Percentiles rank a stretch among this genome's conserved stretches.
phyloP scores from a whole-genome alignment of 92 coral and sea anemone genomes.

The Phymanthus crucifer region DNA sequence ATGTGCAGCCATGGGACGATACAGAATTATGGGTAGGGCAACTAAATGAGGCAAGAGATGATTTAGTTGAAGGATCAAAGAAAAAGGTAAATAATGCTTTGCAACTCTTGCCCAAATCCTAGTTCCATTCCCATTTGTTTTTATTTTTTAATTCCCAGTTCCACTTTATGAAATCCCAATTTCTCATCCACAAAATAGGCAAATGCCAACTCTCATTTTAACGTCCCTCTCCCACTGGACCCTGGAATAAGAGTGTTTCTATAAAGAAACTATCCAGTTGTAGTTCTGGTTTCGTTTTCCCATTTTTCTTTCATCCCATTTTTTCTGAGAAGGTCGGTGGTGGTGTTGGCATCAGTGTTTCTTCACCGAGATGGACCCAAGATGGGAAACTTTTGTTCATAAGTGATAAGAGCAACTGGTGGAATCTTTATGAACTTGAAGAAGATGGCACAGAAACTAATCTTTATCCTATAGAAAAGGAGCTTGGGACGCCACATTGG shows the following conservation, averaged over 20 bases:
- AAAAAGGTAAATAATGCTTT: slow-evolving; percentile 55
- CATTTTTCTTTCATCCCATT: background rate
- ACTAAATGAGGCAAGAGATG: slow-evolving; percentile 63
- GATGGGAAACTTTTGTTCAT: slow-evolving; percentile 76
- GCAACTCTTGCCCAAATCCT: background rate
- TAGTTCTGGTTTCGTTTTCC: background rate
- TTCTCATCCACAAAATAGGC: no score
- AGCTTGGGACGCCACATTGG: slow-evolving; percentile 87
- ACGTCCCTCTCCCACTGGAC: no score
- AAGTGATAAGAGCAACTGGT: slow-evolving; percentile 91
- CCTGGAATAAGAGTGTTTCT: no score
- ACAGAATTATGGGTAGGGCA: slow-evolving; percentile 87
- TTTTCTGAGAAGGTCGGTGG: slow-evolving; percentile 53
- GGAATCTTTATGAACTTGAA: slow-evolving; percentile 85
- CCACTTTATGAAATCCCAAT: no score
- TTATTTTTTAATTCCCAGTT: background rate
- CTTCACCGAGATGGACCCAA: slow-evolving; percentile 84
- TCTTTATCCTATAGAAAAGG: slow-evolving; percentile 63
- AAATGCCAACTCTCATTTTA: no score
- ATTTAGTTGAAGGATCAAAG: slow-evolving; percentile 63
- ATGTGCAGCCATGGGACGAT: slow-evolving; percentile 85
- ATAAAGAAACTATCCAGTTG: background rate
- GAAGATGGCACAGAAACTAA: slow-evolving; percentile 72
- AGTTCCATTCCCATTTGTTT: background rate
- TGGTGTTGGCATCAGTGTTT: slow-evolving; percentile 77